Evolutionary conservation across 2,888 invertebrate species (phyloP), one percentile per base, ranked within the genome.

Genomic region (Heliconius erato): DNA sequence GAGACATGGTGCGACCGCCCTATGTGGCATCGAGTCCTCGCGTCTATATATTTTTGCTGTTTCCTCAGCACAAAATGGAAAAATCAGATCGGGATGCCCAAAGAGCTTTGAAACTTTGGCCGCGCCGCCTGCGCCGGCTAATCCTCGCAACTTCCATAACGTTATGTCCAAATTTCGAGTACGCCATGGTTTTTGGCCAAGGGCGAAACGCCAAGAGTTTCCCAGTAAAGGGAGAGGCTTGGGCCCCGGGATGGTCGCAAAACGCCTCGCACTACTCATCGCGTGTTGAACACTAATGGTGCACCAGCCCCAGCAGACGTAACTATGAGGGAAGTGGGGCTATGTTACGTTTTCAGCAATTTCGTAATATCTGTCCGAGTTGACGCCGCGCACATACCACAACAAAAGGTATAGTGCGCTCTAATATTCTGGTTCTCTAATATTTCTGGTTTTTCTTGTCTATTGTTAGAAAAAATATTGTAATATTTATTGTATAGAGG

Each of bases 171-270:
- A 93, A 89, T 96, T 97, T 94, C 97, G 90, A 3, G 95, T 95
- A 74, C 89, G 89, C 96, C 96, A 96, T 2, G 94, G 95, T 82
- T 93, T 93, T 85, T 90, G 91, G 19, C 95, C 94, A 83, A 96
- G 97, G 78, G 98, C 97, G 91, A 98, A 98, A 86, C 98, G 96
- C 98, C 98, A 98, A 6, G 98, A 97, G 91, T 98, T 98, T 81
- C 98, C 98, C 78, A 98, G 94, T 74, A 98, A 82, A 1, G 98
- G 98, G 89, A 98, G 91, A 78, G 97, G 97, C 92, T 95, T 97
- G 28, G 98, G 98, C 32, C 98, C 98, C 6, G 98, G 98, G 90
- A 98, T 97, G 83, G 96, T 96, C 78, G 96, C 92, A 91, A 98
- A 98, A 87, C 93, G 91, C 89, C 95, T 94, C 90, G 93, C 93